A percentile compares a stretch with the other conserved stretches of the same genome.
Evolutionary conservation across 2,113 vertebrate genomes (phyloP).

Genomic region (Tyrannus savana): DNA sequence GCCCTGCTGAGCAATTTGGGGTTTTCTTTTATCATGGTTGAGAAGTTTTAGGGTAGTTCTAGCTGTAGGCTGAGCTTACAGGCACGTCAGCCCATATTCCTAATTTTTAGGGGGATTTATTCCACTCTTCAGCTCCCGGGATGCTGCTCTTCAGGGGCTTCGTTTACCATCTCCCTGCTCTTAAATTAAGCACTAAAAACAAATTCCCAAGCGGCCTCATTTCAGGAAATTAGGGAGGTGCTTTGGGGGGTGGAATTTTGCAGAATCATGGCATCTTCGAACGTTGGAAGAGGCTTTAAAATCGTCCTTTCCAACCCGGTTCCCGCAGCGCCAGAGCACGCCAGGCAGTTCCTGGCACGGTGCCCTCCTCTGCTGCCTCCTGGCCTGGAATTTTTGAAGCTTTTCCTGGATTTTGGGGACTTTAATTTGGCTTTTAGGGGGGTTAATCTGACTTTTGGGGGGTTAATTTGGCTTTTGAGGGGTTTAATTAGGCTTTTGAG

Average conservation of each 20-base stretch:
- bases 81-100: fast-evolving
- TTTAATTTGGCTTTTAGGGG: too few species aligned
- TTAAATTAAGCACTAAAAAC: fast-evolving
- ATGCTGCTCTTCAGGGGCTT: background rate
- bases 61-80: background rate
- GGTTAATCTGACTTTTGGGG: too few species aligned
- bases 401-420: background rate
- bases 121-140: fast-evolving
- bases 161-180: fast-evolving
- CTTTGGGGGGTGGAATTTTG: background rate
- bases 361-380: background rate
- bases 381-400: background rate
- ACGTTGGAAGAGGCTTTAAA: background rate
- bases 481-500: too few species aligned
- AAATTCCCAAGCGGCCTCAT: fast-evolving
- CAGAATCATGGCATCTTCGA: background rate
- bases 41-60: background rate
- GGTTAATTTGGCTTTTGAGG: too few species aligned
- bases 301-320: background rate
- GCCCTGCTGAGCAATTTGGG: background rate
- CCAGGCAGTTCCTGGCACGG: fast-evolving
- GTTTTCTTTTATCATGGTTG: fast-evolving
- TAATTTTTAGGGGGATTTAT: fast-evolving
- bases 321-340: fast-evolving
- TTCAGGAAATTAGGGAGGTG: background rate